Percentiles rank a stretch among this genome's conserved stretches.
phyloP scores from a whole-genome alignment of 2,113 vertebrate genomes.

The Gallinago paraguaiae region DNA sequence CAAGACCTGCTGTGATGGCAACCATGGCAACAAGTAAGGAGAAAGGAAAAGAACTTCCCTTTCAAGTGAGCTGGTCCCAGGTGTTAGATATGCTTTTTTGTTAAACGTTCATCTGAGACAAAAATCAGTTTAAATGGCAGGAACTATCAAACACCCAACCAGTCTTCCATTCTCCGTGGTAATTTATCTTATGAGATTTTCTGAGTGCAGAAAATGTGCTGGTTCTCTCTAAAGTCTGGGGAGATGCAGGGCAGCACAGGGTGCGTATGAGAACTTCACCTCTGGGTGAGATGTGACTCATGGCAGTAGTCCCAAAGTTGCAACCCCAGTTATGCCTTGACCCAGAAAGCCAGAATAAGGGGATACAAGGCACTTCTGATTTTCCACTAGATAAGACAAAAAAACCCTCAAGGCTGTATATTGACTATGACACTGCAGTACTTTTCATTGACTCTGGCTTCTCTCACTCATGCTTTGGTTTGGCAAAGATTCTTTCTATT shows the following conservation, averaged over 20 bases:
- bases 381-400: neutral
- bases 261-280: neutral
- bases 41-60: neutral
- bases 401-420: neutral
- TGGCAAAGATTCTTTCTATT: neutral
- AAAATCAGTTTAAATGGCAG: neutral
- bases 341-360: neutral
- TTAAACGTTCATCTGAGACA: neutral
- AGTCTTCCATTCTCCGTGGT: neutral
- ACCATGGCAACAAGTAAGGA: neutral
- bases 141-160: neutral
- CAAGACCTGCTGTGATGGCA: slow-evolving; percentile 28
- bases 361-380: neutral
- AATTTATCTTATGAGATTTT: neutral
- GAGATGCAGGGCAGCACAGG: neutral
- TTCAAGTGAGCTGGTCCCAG: neutral
- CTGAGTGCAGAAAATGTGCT: neutral
- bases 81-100: neutral
- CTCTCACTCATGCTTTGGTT: neutral
- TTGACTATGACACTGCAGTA: neutral
- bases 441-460: neutral
- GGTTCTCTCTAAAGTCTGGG: neutral
- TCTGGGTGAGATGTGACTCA: neutral
- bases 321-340: neutral
- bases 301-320: neutral